Base-by-base conservation (phyloP, 2,113 vertebrate genomes). In the Pelecanus crispus region DNA sequence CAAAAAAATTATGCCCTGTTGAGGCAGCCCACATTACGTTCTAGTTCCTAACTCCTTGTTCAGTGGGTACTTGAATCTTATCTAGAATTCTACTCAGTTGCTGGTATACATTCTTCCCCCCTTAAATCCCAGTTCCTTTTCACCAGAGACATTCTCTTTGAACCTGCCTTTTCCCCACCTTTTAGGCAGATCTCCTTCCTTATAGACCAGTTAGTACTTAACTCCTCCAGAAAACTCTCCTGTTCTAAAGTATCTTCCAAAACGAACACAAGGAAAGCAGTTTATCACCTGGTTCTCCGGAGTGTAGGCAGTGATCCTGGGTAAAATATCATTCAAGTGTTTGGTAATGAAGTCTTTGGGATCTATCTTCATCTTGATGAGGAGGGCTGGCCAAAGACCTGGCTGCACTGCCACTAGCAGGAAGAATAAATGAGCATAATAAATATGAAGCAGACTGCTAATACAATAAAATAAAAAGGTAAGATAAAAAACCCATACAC, bases 361-460 rank as follows among this genome's bases (percentile, higher is more conserved):
- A 85, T 99, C 97, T 13, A 99, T 97, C 91, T 99, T 99, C 99
- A 99, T 99, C 91, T 95, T 98, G 59, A 98, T 70, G 32, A 99
- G 98, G 78, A 99, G 98, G 9, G 98, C 74, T 38, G 99, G 97
- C 99, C 99, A 99, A 84, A 99, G 97, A 49, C 98, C 98, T 1
- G 96, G 92, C 63, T 99, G 99, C 52, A 98, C 97, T 65, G 97
- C 97, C 90, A 99, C 99, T 99, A 63, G n/a, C 22, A 83, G 65
- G 42, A 70, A 75, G 19, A 88, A 75, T 38, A 90, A 82, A 65
- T 26, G 9, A 71, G 18, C 7, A 19, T 18, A 56, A 88, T 31
- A 49, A 70, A 78, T 44, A 61, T 1, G 31, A 81, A 93, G 74
- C 38, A 68, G 40, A 28, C 8, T 52, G 42, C 32, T 38, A 71